These are phyloP conservation scores for Diorhabda elongata DNA, from an alignment of 1,140 invertebrate species.

Conservation along the genomic window DNA sequence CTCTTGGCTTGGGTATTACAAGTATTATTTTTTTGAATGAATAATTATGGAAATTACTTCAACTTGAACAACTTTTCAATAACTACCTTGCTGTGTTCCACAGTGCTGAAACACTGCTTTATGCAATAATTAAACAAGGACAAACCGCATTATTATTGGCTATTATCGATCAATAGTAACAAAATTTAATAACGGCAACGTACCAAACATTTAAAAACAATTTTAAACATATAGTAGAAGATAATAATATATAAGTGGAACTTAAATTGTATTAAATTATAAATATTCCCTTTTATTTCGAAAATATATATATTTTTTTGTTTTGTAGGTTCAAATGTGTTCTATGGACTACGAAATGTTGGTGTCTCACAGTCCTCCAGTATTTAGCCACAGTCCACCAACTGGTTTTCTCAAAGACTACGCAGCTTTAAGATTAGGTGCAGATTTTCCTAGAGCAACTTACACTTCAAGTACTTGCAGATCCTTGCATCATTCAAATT, in stretches of 20 bases:
- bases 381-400: slow-evolving; percentile 63
- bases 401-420: slow-evolving; percentile 47
- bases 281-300: neutral
- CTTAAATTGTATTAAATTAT: neutral
- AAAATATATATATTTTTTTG: slow-evolving; percentile 8
- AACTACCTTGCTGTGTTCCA: neutral
- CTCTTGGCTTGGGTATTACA: neutral
- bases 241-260: neutral
- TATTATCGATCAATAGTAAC: neutral
- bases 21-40: neutral
- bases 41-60: neutral
- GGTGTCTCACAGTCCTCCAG: slow-evolving; percentile 64
- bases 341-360: slow-evolving; percentile 51
- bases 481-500: slow-evolving; percentile 43
- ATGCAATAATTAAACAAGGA: neutral
- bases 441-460: slow-evolving; percentile 31
- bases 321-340: slow-evolving; percentile 27
- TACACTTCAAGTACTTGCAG: slow-evolving; percentile 38
- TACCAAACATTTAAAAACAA: neutral
- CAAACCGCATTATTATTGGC: neutral
- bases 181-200: neutral
- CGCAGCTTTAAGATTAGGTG: slow-evolving; percentile 45
- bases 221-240: neutral
- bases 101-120: neutral
- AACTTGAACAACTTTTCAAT: neutral